Evolutionary conservation across 2,888 invertebrate species (phyloP), one percentile per base, ranked within the genome.

Genomic region (Melanchra persicariae): DNA sequence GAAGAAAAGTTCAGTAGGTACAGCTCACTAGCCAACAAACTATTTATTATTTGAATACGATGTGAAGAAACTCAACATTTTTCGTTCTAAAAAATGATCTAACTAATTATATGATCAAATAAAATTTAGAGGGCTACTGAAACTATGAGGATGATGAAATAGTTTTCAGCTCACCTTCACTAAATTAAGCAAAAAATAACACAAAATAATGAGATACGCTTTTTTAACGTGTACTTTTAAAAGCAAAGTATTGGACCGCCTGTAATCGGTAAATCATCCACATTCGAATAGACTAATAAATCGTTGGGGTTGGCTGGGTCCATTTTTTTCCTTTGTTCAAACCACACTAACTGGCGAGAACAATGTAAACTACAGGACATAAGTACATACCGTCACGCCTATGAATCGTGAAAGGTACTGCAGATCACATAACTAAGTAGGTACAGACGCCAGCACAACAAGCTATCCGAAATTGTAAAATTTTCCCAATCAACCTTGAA

Each of bases 271-370:
- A 73, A 60, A 76, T 79, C 60, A 76, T 64, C 47, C 60, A 45
- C 30, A 76, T 73, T 60, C 49, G 30, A 73, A 54, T 34, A 55
- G 43, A 73, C 49, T 19, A 47, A 57, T 61, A 79, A 79, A 76
- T 79, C 37, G 45, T 64, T n/a, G 15, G 43, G 34, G 79, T 64
- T 51, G 45, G 73, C 24, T 0, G 7, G n/a, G 19, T 19, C 26
- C 26, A 26, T 24, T 49, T 75, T 70, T 72, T 64, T 57, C 22
- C 10, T 72, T 62, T 76, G 45, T 51, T 47, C 52, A 10, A 43
- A 45, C 52, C 17, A 22, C 9, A 47, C 49, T 19, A 30, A 10
- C 43, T 47, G 55, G 60, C 30, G 60, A 12, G 57, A 61, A 79
- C 64, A 64, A 57, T 79, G 51, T 45, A 60, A 51, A 64, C 74